Percentiles rank a stretch among this genome's conserved stretches.
Evolutionary conservation across 2,888 invertebrate genomes (phyloP).

Genomic region (Heliconius cydno): DNA sequence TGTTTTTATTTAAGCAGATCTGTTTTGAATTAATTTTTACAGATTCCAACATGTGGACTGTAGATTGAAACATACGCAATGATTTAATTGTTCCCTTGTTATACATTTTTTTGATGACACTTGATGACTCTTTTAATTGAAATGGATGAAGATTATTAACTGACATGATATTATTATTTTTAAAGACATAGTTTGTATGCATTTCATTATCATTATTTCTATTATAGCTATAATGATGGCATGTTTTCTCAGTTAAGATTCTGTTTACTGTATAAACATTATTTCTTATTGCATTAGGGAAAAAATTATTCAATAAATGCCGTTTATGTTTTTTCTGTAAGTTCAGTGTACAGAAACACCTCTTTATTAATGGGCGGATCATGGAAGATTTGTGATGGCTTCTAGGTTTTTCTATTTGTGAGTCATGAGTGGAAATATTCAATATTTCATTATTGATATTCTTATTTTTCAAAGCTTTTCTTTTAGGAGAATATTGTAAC

Average conservation of each 20-base stretch:
- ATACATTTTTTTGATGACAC: not conserved
- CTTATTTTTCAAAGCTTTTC: slow-evolving; percentile 24
- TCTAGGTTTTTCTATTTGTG: slow-evolving; percentile 45
- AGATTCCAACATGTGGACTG: not conserved
- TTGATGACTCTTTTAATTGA: not conserved
- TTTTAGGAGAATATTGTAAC: slow-evolving; percentile 15
- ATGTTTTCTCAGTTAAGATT: slow-evolving; percentile 26
- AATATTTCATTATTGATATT: slow-evolving; percentile 37
- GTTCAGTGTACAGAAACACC: slow-evolving; percentile 57
- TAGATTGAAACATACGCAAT: not conserved
- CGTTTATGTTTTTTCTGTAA: slow-evolving; percentile 49
- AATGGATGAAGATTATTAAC: not conserved
- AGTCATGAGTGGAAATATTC: slow-evolving; percentile 35
- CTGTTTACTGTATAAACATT: slow-evolving; percentile 42
- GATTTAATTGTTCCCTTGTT: not conserved
- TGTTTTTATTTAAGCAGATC: not conserved
- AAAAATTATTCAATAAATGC: slow-evolving; percentile 18
- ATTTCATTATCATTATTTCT: not conserved
- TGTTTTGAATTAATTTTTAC: slow-evolving; percentile 8
- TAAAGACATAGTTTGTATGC: not conserved
- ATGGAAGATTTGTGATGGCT: slow-evolving; percentile 48
- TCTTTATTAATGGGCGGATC: slow-evolving; percentile 53
- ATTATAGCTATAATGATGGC: not conserved
- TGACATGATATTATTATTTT: not conserved
- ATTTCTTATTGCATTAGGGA: slow-evolving; percentile 10